Evolutionary conservation across 2,113 vertebrate species (phyloP).

Genomic region (Cettia cetti): DNA sequence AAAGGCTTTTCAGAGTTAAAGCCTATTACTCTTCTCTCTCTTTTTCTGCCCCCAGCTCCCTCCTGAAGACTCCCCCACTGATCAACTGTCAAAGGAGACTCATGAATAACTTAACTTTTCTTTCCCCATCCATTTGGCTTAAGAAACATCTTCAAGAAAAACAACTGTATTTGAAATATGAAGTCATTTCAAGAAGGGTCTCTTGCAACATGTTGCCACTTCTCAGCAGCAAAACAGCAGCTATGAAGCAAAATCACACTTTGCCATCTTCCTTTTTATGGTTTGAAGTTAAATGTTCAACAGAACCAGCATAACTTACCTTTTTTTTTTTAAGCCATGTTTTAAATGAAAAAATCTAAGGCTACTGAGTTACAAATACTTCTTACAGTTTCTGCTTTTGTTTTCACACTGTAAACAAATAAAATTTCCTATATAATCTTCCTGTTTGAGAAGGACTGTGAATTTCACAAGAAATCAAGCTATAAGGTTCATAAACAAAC

Average conservation of each 20-base stretch:
- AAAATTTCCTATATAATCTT: neutral
- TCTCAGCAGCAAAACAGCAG: neutral
- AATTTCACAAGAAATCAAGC: neutral
- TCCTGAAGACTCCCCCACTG: constrained; percentile 36
- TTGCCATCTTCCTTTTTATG: neutral
- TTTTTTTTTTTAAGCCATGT: neutral
- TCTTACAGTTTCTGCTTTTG: neutral
- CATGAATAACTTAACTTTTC: constrained; percentile 66
- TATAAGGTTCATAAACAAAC: neutral
- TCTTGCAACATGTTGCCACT: neutral
- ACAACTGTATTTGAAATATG: neutral
- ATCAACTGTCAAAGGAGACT: constrained; percentile 54
- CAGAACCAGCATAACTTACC: neutral
- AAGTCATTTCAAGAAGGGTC: neutral
- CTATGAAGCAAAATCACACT: neutral
- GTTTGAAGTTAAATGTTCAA: neutral
- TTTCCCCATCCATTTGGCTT: neutral
- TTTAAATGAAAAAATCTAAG: neutral
- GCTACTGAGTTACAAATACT: neutral
- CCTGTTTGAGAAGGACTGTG: neutral
- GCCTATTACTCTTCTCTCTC: constrained; percentile 23
- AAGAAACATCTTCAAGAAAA: constrained; percentile 6
- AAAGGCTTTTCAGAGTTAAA: constrained; percentile 58
- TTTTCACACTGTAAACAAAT: neutral
- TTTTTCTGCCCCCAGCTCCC: neutral